Percentiles rank a stretch among this genome's conserved stretches.
phyloP scores from a whole-genome alignment of 2,888 invertebrate species.

The Idaea biselata region DNA sequence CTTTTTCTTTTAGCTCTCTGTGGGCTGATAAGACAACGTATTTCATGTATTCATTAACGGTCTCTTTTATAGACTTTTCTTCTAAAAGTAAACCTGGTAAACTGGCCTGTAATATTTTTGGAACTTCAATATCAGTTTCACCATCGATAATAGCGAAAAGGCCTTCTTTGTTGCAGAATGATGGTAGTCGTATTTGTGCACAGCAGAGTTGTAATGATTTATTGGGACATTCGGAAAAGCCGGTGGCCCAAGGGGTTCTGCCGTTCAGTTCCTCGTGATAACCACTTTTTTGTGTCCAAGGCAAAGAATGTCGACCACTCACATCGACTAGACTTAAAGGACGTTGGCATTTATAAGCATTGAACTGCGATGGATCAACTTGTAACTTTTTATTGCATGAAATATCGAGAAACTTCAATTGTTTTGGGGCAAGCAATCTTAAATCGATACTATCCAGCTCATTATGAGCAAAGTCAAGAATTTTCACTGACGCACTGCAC shows the following conservation, averaged over 20 bases:
- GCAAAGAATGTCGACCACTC: constrained; percentile 88
- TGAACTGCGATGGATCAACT: constrained; percentile 91
- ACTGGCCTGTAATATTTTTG: constrained; percentile 85
- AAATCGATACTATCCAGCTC: constrained; percentile 90
- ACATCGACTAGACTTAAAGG: constrained; percentile 92
- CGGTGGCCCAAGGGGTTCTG: constrained; percentile 87
- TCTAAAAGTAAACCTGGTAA: constrained; percentile 90
- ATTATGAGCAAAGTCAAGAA: constrained; percentile 92
- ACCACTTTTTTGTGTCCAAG: constrained; percentile 74
- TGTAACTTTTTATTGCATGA: constrained; percentile 91
- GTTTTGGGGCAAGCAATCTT: constrained; percentile 87
- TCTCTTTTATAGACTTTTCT: constrained; percentile 90
- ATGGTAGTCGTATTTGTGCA: constrained; percentile 87
- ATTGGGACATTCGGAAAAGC: constrained; percentile 92
- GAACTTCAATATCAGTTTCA: constrained; percentile 85
- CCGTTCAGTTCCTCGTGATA: constrained; percentile 80
- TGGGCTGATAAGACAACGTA: constrained; percentile 91
- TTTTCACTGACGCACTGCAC: constrained; percentile 86
- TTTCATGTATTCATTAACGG: constrained; percentile 90
- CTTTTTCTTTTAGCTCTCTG: constrained; percentile 86
- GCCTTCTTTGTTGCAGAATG: constrained; percentile 90
- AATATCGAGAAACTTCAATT: constrained; percentile 91
- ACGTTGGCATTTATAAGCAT: constrained; percentile 88
- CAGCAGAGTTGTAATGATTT: constrained; percentile 86
- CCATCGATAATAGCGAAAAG: constrained; percentile 92